A percentile compares a stretch with the other conserved stretches of the same genome.
phyloP scores from a whole-genome alignment of 2,888 invertebrate species.

The Athripsodes cinereus region DNA sequence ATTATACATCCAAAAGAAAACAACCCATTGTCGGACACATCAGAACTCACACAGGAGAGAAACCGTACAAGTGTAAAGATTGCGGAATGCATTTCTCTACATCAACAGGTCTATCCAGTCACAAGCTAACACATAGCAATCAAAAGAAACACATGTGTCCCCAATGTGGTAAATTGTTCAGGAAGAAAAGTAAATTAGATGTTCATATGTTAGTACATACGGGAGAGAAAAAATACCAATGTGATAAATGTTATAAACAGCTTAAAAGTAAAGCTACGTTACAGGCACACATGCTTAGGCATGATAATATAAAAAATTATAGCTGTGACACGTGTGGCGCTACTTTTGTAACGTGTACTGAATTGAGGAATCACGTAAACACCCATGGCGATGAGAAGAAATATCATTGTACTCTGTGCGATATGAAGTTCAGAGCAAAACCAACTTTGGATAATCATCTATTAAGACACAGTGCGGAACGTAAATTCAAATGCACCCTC shows the following conservation, averaged over 20 bases:
- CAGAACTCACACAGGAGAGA: slow-evolving; percentile 44
- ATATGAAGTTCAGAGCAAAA: slow-evolving; percentile 39
- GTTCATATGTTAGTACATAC: slow-evolving; percentile 41
- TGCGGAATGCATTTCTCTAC: slow-evolving; percentile 47
- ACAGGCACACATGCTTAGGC: slow-evolving; percentile 41
- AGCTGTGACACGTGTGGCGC: slow-evolving; percentile 47
- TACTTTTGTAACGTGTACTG: slow-evolving; percentile 45
- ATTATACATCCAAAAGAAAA: slow-evolving; percentile 43
- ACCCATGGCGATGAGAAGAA: slow-evolving; percentile 37
- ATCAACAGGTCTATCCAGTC: slow-evolving; percentile 41
- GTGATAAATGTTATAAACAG: slow-evolving; percentile 40
- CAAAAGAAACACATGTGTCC: slow-evolving; percentile 41
- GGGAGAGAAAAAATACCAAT: slow-evolving; percentile 35
- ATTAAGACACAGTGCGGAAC: slow-evolving; percentile 43
- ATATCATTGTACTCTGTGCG: slow-evolving; percentile 42
- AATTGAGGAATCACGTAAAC: slow-evolving; percentile 42
- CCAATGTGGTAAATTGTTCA: slow-evolving; percentile 46
- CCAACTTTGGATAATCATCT: slow-evolving; percentile 42
- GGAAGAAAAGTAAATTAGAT: slow-evolving; percentile 42
- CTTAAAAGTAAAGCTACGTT: slow-evolving; percentile 42
- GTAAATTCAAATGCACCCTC: slow-evolving; percentile 38
- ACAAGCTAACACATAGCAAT: slow-evolving; percentile 42
- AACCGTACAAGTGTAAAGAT: slow-evolving; percentile 38
- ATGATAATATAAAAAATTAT: slow-evolving; percentile 43
- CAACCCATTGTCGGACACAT: slow-evolving; percentile 46